Evolutionary conservation across 2,888 invertebrate genomes (phyloP), one percentile per base, ranked within the genome.

Genomic region (Lycophotia porphyrea): DNA sequence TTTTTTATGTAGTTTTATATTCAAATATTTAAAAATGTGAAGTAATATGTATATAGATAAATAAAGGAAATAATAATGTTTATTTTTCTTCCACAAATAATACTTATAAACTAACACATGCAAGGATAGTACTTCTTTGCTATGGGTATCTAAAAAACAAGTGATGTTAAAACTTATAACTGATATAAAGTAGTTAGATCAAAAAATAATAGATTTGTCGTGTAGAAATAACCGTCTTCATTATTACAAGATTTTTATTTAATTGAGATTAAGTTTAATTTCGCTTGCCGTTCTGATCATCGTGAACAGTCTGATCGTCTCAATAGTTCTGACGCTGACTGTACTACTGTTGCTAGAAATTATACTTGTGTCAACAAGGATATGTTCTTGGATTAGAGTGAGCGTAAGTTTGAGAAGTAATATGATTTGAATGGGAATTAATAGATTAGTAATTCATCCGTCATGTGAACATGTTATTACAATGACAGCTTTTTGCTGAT

Each of bases 381-480:
- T 31, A 47, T 60, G 13, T 60, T 36, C 52, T 44, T 34, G 44
- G n/a, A 66, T 60, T 15, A n/a, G 4, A 44, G 39, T 5, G 15
- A 49, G 9, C 15, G n/a, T 58, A 47, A 69, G 39, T 60, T 67
- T n/a, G 13, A 61, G 2, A 42, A 18, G 27, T 81, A 55, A 76
- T 63, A 13, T 52, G 70, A 67, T 76, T 76, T 69, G 15, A n/a
- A 47, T 42, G 8, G 15, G 4, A 21, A 66, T 77, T 21, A 36
- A 44, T 61, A 18, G 8, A n/a, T 49, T 34, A 58, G 39, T 44
- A 15, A 36, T 75, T 64, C 18, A 31, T 71, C 0, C 9, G 15
- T 74, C 42, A 36, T 44, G 27, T 58, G 31, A 60, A 60, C 21
- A 34, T 31, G 21, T 21, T 27, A 27, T 15, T 27, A 39, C 5